Percentiles rank a stretch among this genome's conserved stretches.
Evolutionary conservation across 2,888 invertebrate genomes (phyloP).

Genomic region (Phaedon cochleariae): DNA sequence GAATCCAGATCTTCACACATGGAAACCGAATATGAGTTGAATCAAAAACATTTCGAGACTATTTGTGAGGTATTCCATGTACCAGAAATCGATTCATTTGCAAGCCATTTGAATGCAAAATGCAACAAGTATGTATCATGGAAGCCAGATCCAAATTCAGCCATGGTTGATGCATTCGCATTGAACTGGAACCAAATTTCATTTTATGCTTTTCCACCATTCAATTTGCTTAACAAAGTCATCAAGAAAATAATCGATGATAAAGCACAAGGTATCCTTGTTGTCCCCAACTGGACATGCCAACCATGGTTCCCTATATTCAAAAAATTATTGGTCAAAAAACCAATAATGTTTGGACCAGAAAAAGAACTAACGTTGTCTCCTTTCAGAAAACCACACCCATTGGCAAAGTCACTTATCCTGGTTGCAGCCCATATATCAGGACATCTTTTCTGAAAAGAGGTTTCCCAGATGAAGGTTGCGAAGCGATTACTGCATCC

Average conservation of each 20-base stretch:
- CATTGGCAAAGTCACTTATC: slow-evolving; percentile 19
- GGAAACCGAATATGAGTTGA: slow-evolving; percentile 17
- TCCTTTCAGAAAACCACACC: slow-evolving; percentile 18
- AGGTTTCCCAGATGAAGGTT: background rate
- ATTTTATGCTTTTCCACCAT: slow-evolving; percentile 27
- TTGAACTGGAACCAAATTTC: too few species aligned
- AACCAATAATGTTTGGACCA: background rate
- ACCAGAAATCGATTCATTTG: slow-evolving; percentile 26
- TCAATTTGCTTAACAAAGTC: slow-evolving; percentile 7
- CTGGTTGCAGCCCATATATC: slow-evolving; percentile 26
- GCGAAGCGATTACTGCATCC: background rate
- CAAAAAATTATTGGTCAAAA: background rate
- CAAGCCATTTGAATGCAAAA: slow-evolving; percentile 25
- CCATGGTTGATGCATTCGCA: too few species aligned
- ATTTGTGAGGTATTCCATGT: background rate
- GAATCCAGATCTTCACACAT: slow-evolving; percentile 14
- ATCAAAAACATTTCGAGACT: background rate
- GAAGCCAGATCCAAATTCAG: slow-evolving; percentile 19
- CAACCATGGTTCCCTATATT: background rate
- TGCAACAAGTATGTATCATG: slow-evolving; percentile 25
- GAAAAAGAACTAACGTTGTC: slow-evolving; percentile 8
- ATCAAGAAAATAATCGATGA: slow-evolving; percentile 23
- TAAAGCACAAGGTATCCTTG: slow-evolving; percentile 15
- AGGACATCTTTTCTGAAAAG: slow-evolving; percentile 14
- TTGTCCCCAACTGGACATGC: background rate